Evolutionary conservation across 1,140 invertebrate species (phyloP).

Genomic region (Tachypleus tridentatus): DNA sequence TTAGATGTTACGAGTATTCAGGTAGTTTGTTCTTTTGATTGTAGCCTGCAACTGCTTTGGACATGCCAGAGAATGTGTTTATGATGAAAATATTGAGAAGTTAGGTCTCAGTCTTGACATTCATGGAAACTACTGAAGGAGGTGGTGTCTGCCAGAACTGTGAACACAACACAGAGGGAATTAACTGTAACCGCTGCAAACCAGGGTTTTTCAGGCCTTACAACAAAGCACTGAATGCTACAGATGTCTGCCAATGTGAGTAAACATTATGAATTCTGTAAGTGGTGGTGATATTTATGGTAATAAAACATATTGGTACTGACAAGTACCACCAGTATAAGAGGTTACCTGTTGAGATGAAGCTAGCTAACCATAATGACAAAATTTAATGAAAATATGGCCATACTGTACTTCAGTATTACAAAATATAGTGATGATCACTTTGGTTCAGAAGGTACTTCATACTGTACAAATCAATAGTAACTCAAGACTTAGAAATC

Average conservation of each 20-base stretch:
- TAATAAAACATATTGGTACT: constrained; percentile 4
- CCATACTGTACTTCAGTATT: too few species aligned
- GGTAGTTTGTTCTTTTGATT: constrained; percentile 21
- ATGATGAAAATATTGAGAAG: constrained; percentile 69
- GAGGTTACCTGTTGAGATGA: too few species aligned
- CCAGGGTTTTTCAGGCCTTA: constrained; percentile 70
- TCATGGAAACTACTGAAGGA: constrained; percentile 75
- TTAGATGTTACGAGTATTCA: too few species aligned
- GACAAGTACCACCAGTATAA: too few species aligned
- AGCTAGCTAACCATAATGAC: too few species aligned
- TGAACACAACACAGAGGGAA: constrained; percentile 84
- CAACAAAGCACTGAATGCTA: constrained; percentile 65
- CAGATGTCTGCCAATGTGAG: constrained; percentile 83
- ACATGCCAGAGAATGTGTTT: constrained; percentile 79
- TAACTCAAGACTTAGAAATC: too few species aligned
- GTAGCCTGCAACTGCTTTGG: constrained; percentile 94
- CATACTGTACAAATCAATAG: too few species aligned
- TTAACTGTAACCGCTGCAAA: constrained; percentile 92
- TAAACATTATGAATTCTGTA: constrained; percentile 19
- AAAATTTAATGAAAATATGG: too few species aligned
- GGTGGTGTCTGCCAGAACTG: constrained; percentile 88
- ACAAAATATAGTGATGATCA: too few species aligned
- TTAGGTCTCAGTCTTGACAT: constrained; percentile 76
- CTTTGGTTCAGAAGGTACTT: too few species aligned
- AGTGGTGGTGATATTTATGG: constrained; percentile 4